These are phyloP conservation scores for Drosophila greeni DNA, from an alignment of 2,888 invertebrate genomes.

Conservation along the genomic window DNA sequence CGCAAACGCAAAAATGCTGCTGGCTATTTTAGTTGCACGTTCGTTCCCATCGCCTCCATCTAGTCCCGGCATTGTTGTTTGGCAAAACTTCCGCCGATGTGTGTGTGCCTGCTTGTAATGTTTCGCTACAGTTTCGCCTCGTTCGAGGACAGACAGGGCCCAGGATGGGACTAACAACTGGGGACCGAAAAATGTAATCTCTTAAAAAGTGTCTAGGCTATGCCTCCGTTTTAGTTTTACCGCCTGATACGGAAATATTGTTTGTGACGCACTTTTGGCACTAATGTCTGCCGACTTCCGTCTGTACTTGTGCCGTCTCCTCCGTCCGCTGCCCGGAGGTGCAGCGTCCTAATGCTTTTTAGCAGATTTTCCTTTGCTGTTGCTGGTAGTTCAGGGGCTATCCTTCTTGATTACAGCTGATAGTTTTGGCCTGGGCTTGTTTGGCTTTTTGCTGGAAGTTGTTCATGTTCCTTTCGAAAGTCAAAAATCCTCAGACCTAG, in stretches of 20 bases:
- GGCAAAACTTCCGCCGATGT: conserved; percentile 58
- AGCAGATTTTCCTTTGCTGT: conserved; percentile 62
- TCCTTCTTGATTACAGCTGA: conserved; percentile 73
- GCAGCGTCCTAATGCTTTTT: conserved; percentile 65
- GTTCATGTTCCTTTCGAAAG: conserved; percentile 40
- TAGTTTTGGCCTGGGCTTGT: conserved; percentile 55
- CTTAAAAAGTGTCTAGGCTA: conserved; percentile 73
- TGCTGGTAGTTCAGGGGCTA: conserved; percentile 50
- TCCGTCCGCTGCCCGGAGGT: conserved; percentile 28
- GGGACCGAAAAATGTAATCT: conserved; percentile 69
- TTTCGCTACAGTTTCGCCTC: conserved; percentile 58
- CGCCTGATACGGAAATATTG: conserved; percentile 72
- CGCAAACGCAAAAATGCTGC: conserved; percentile 75
- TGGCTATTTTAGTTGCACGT: conserved; percentile 74
- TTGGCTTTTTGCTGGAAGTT: conserved; percentile 31
- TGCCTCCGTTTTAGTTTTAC: conserved; percentile 47
- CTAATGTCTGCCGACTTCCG: conserved; percentile 73
- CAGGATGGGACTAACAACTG: conserved; percentile 12
- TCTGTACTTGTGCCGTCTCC: conserved; percentile 53
- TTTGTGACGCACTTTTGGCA: conserved; percentile 75
- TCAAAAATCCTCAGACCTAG: conserved; percentile 50
- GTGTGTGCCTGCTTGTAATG: conserved; percentile 56
- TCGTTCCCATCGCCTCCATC: conserved; percentile 22
- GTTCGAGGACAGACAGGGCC: conserved; percentile 42
- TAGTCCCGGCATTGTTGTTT: conserved; percentile 58